A percentile compares a stretch with the other conserved stretches of the same genome.
These are phyloP conservation scores for Elgaria multicarinata DNA, from an alignment of 2,113 vertebrate genomes.

Conservation along the genomic window DNA sequence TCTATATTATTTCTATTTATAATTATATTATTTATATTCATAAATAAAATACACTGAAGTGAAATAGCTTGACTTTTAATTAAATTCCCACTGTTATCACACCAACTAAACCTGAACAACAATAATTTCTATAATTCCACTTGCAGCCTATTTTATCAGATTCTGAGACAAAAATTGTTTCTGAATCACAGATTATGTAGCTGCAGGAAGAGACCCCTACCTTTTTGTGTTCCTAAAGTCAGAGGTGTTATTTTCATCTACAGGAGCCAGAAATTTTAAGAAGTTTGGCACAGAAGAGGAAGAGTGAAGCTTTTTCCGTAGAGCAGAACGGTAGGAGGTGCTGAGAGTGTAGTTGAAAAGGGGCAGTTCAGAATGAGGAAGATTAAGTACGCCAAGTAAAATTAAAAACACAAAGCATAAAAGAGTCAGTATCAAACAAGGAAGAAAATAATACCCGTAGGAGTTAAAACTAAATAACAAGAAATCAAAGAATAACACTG, in stretches of 20 bases:
- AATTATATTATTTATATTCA: neutral
- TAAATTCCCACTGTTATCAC: conserved; percentile 39
- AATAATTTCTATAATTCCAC: conserved; percentile 26
- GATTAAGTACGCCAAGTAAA: conserved; percentile 59
- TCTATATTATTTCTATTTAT: neutral
- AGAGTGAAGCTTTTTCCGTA: conserved; percentile 93
- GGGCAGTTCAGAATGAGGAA: conserved; percentile 74
- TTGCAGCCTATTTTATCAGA: conserved; percentile 32
- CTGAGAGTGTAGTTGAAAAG: conserved; percentile 83
- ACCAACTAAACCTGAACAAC: conserved; percentile 7
- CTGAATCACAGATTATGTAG: conserved; percentile 45
- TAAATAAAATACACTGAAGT: neutral
- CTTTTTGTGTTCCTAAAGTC: conserved; percentile 84
- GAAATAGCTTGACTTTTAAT: neutral
- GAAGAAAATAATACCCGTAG: conserved; percentile 50
- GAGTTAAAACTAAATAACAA: conserved; percentile 19
- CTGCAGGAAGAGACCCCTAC: conserved; percentile 74
- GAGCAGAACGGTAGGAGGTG: conserved; percentile 86
- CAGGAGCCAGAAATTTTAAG: conserved; percentile 98
- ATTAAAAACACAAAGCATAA: conserved; percentile 61
- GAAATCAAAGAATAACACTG: conserved; percentile 39
- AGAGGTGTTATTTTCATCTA: conserved; percentile 91
- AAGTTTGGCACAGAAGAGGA: conserved; percentile 99
- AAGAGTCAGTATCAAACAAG: conserved; percentile 52
- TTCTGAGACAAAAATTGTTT: conserved; percentile 46